A percentile compares a stretch with the other conserved stretches of the same genome.
These are phyloP conservation scores for Eristalis intricaria DNA, from an alignment of 2,888 invertebrate species.

Conservation along the genomic window DNA sequence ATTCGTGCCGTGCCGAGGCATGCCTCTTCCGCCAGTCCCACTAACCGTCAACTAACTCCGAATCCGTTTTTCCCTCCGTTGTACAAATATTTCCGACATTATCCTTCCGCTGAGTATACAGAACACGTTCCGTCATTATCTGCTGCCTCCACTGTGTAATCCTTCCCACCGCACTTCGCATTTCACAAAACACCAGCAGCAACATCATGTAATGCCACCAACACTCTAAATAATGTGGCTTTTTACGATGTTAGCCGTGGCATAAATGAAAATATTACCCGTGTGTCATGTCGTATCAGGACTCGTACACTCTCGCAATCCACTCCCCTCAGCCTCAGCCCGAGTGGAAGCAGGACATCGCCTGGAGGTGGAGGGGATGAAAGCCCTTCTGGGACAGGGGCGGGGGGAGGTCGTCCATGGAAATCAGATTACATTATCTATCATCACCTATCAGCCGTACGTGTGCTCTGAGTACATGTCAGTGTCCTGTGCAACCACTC, in stretches of 20 bases:
- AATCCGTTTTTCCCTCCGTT: slow-evolving; percentile 17
- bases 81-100: slow-evolving; percentile 44
- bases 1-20: background rate
- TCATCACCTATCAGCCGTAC: slow-evolving; percentile 51
- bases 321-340: background rate
- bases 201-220: slow-evolving; percentile 55
- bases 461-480: slow-evolving; percentile 28
- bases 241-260: slow-evolving; percentile 61
- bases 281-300: slow-evolving; percentile 55
- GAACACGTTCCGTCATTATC: slow-evolving; percentile 58
- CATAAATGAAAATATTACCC: slow-evolving; percentile 66
- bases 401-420: slow-evolving; percentile 27
- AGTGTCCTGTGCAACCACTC: slow-evolving; percentile 41
- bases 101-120: slow-evolving; percentile 56
- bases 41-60: slow-evolving; percentile 1
- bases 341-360: slow-evolving; percentile 11
- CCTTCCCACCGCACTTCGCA: slow-evolving; percentile 16
- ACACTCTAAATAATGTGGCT: slow-evolving; percentile 70
- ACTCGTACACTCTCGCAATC: slow-evolving; percentile 8
- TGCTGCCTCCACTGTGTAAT: slow-evolving; percentile 5
- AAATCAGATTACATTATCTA: slow-evolving; percentile 69
- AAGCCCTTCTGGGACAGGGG: no score
- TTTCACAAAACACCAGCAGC: slow-evolving; percentile 18
- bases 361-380: background rate
- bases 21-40: background rate